These are phyloP conservation scores for Hemitrygon akajei DNA, from an alignment of 2,797 vertebrate genomes.

Conservation along the genomic window DNA sequence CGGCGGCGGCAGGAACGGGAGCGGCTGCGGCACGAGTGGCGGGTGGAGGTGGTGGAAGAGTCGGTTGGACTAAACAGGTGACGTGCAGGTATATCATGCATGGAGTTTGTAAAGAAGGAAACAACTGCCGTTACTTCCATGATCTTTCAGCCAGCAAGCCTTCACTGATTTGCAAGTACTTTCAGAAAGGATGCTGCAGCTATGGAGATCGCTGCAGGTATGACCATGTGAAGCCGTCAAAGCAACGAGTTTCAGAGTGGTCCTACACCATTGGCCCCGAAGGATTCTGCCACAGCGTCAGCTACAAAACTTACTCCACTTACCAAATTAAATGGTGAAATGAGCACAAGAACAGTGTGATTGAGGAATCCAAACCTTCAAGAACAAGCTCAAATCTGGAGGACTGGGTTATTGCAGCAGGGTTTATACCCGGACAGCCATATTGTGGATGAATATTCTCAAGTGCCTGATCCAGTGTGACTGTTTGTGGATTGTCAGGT, in stretches of 20 bases:
- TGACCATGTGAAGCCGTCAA: slow-evolving; percentile 82
- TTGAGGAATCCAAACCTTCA: slow-evolving; percentile 52
- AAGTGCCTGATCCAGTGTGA: slow-evolving; percentile 24
- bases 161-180: slow-evolving; percentile 89
- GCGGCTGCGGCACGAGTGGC: too few relatives aligned
- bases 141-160: slow-evolving; percentile 81
- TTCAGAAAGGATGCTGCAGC: slow-evolving; percentile 88
- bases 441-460: slow-evolving; percentile 75
- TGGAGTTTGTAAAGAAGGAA: slow-evolving; percentile 94
- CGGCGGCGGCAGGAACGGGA: too few relatives aligned
- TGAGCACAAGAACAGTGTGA: slow-evolving; percentile 49
- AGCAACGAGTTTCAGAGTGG: slow-evolving; percentile 60
- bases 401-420: slow-evolving; percentile 95
- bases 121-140: slow-evolving; percentile 91
- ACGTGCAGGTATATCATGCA: slow-evolving; percentile 87
- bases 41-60: too few relatives aligned
- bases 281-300: slow-evolving; percentile 55
- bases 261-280: slow-evolving; percentile 56
- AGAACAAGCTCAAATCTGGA: slow-evolving; percentile 61
- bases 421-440: slow-evolving; percentile 94
- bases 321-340: slow-evolving; percentile 59
- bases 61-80: too few relatives aligned
- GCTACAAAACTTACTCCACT: slow-evolving; percentile 53
- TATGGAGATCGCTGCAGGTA: slow-evolving; percentile 86
- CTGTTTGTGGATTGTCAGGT: slow-evolving; percentile 12